These are phyloP conservation scores for Ormyrus labotus DNA, from an alignment of 2,888 invertebrate species.

Conservation along the genomic window DNA sequence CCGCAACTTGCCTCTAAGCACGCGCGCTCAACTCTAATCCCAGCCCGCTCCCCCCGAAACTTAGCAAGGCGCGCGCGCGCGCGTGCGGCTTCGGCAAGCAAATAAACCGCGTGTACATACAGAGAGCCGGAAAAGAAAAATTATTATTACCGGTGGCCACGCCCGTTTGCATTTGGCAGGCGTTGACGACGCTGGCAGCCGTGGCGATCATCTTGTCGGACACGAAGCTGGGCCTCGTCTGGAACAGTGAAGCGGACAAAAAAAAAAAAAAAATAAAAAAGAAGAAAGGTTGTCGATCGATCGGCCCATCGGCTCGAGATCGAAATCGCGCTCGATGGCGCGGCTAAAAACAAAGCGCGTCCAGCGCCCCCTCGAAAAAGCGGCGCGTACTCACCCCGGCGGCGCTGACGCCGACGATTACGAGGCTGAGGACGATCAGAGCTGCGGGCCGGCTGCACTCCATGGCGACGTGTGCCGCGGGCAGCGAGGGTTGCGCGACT, in stretches of 20 bases:
- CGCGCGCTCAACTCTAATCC: neutral
- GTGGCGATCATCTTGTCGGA: constrained; percentile 70
- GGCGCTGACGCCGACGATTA: no score
- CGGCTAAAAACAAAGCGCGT: neutral
- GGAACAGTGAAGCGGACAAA: constrained; percentile 17
- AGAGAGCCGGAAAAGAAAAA: neutral
- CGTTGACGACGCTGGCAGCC: constrained; percentile 71
- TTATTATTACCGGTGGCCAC: constrained; percentile 69
- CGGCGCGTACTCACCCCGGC: no score
- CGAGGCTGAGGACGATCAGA: no score
- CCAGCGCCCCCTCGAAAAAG: neutral
- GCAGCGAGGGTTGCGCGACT: no score
- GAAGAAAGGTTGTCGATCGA: neutral
- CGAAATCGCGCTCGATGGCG: neutral
- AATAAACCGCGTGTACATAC: no score
- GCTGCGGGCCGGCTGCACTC: no score
- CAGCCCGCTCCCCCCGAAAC: neutral
- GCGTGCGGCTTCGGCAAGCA: neutral
- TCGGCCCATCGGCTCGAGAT: neutral
- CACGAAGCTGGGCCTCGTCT: constrained; percentile 71
- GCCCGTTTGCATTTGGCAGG: constrained; percentile 71
- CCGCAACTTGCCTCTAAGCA: no score
- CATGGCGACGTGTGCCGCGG: no score
- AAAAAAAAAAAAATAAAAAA: no score
- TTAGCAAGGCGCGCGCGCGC: no score